Conservation (phyloP, 2,888 invertebrate species). For the Orthonevra nobilis region DNA sequence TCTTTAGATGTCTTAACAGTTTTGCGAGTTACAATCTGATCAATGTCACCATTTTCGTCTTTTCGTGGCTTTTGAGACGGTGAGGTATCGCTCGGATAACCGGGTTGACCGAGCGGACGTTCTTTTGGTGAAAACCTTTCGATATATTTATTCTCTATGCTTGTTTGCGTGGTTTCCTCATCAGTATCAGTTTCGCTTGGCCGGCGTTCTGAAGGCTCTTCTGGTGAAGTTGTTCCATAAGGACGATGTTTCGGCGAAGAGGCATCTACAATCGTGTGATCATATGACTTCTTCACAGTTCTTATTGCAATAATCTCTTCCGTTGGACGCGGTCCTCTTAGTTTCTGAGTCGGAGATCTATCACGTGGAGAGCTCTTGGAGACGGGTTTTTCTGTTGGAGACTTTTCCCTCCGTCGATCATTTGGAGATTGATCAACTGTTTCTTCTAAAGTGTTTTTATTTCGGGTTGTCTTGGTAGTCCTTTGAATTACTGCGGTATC, state of each 20-base stretch:
- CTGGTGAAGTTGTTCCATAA: conserved; percentile 22
- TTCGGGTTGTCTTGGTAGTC: background rate
- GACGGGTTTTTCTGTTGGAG: conserved; percentile 27
- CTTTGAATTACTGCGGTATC: background rate
- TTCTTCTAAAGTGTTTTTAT: background rate
- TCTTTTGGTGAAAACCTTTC: conserved; percentile 11
- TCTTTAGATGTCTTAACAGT: background rate
- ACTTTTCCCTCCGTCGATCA: conserved; percentile 4
- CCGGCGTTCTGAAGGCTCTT: conserved; percentile 20
- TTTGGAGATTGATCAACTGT: background rate
- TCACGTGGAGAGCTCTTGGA: no score
- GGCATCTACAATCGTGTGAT: conserved; percentile 7
- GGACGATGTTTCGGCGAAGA: conserved; percentile 24
- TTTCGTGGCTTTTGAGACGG: conserved; percentile 27
- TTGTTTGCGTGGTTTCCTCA: conserved; percentile 5
- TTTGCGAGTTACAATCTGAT: background rate
- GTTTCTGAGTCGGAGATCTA: no score
- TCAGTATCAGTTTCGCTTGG: conserved; percentile 25
- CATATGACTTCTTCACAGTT: background rate
- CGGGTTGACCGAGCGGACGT: no score
- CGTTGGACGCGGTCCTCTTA: background rate
- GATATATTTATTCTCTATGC: conserved; percentile 1
- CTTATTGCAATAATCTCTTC: background rate
- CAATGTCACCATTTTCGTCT: background rate
- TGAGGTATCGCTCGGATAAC: conserved; percentile 29